Percentiles rank a stretch among this genome's conserved stretches.
Evolutionary conservation across 2,888 invertebrate genomes (phyloP).

Genomic region (Tenodera sinensis): DNA sequence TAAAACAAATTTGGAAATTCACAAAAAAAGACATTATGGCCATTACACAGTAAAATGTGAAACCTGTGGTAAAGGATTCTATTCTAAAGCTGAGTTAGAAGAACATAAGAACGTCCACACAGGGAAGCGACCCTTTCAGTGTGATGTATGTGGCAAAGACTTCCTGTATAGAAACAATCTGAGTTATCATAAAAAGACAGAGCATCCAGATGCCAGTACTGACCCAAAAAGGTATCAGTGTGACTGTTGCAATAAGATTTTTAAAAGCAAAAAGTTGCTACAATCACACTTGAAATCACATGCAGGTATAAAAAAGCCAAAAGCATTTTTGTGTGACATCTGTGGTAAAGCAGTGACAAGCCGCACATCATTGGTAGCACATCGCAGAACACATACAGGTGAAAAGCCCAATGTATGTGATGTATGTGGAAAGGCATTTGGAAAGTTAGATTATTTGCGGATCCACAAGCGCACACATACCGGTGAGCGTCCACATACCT

Average conservation of each 20-base stretch:
- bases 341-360: conserved; percentile 27
- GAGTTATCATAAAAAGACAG: conserved; percentile 40
- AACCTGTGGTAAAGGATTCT: conserved; percentile 39
- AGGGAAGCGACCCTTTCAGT: conserved; percentile 36
- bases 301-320: conserved; percentile 17
- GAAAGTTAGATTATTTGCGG: conserved; percentile 7
- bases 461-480: conserved; percentile 36
- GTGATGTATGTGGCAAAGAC: conserved; percentile 42
- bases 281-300: conserved; percentile 33
- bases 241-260: conserved; percentile 21
- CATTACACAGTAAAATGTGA: conserved; percentile 39
- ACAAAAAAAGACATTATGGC: conserved; percentile 38
- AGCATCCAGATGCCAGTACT: conserved; percentile 37
- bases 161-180: conserved; percentile 44
- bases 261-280: conserved; percentile 25
- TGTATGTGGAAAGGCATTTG: conserved; percentile 18
- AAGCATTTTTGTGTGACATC: conserved; percentile 23
- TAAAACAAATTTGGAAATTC: conserved; percentile 40
- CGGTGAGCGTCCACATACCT: conserved; percentile 50
- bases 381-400: conserved; percentile 17
- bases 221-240: conserved; percentile 18
- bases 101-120: conserved; percentile 40
- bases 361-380: conserved; percentile 21
- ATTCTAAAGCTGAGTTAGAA: conserved; percentile 37
- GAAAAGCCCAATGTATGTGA: conserved; percentile 19